phyloP scores from a whole-genome alignment of 2,797 vertebrate species.

The Tangara arthus region DNA sequence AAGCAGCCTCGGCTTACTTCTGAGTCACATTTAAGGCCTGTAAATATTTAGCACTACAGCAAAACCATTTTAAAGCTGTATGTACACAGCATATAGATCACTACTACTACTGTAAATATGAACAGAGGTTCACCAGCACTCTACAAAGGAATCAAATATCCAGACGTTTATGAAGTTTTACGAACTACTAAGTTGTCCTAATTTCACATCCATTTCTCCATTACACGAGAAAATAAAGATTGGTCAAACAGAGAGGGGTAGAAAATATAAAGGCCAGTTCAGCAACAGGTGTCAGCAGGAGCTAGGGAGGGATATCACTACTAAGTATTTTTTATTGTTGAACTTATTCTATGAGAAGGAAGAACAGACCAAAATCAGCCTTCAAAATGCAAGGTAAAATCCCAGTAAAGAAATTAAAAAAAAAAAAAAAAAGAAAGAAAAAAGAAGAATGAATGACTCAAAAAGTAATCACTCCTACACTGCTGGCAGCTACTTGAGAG shows the following conservation, averaged over 20 bases:
- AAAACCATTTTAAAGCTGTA: neutral
- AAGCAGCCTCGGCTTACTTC: neutral
- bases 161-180: neutral
- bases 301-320: neutral
- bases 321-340: neutral
- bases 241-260: neutral
- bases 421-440: neutral
- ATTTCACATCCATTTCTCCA: neutral
- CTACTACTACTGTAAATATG: neutral
- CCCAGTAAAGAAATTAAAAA: neutral
- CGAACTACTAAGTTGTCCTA: neutral
- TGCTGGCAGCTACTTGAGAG: neutral
- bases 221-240: neutral
- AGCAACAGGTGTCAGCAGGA: neutral
- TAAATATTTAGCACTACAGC: neutral
- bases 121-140: neutral
- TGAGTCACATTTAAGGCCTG: neutral
- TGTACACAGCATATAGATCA: fast-evolving
- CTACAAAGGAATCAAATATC: neutral
- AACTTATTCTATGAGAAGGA: neutral
- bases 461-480: neutral
- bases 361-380: neutral
- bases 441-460: neutral
- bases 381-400: neutral
- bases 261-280: neutral